Percentiles rank a stretch among this genome's conserved stretches.
phyloP scores from a whole-genome alignment of 2,888 invertebrate genomes.

The Synergus japonicus region DNA sequence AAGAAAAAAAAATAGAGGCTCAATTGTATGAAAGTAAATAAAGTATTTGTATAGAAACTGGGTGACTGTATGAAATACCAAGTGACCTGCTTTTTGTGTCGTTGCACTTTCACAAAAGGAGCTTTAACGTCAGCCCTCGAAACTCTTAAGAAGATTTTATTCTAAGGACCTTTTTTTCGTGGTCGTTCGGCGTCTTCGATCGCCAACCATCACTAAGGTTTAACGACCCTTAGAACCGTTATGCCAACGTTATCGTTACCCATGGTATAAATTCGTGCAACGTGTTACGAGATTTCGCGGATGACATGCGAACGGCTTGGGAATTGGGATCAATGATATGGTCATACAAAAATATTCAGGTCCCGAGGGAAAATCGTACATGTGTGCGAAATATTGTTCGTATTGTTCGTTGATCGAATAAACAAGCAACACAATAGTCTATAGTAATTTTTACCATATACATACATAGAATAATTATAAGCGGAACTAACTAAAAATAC shows the following conservation, averaged over 20 bases:
- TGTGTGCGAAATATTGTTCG: no score
- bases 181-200: slow-evolving; percentile 29
- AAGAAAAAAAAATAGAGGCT: neutral
- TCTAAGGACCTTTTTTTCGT: neutral
- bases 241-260: slow-evolving; percentile 1
- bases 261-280: slow-evolving; percentile 14
- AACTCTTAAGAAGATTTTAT: slow-evolving; percentile 12
- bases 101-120: slow-evolving; percentile 29
- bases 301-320: slow-evolving; percentile 22
- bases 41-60: neutral
- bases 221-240: slow-evolving; percentile 19
- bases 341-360: neutral
- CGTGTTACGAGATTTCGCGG: slow-evolving; percentile 32
- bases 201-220: slow-evolving; percentile 22
- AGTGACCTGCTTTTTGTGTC: slow-evolving; percentile 21
- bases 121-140: neutral
- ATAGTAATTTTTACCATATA: no score
- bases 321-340: slow-evolving; percentile 8
- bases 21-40: neutral
- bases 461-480: no score
- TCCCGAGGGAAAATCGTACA: neutral
- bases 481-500: no score
- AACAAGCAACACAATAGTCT: no score
- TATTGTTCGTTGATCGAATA: no score
- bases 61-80: neutral